Conservation (phyloP, 2,888 invertebrate species). For the Esperia sulphurella region DNA sequence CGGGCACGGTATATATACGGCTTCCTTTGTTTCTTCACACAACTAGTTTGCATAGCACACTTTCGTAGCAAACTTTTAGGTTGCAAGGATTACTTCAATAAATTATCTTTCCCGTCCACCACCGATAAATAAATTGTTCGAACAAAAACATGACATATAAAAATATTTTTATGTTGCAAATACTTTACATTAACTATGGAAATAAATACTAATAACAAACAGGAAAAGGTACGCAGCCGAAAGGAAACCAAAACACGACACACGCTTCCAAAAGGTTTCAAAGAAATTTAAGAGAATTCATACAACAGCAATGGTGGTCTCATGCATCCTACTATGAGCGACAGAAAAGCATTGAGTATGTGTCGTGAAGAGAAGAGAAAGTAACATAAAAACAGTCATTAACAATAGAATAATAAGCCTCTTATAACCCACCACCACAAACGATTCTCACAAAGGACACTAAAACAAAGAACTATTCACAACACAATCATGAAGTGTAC, state of each 20-base stretch:
- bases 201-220: background rate
- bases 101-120: too few species aligned
- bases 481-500: constrained; percentile 2
- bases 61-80: constrained; percentile 21
- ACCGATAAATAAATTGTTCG: too few species aligned
- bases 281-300: too few species aligned
- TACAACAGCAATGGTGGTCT: too few species aligned
- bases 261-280: too few species aligned
- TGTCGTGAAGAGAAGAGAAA: constrained; percentile 13
- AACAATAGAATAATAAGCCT: constrained; percentile 20
- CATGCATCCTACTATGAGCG: background rate
- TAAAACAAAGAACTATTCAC: constrained; percentile 17
- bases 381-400: constrained; percentile 22
- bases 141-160: too few species aligned
- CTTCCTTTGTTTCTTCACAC: constrained; percentile 68
- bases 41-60: constrained; percentile 36
- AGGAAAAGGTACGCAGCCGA: background rate
- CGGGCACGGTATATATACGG: constrained; percentile 58
- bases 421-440: constrained; percentile 12
- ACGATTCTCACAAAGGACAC: constrained; percentile 22
- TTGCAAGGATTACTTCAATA: background rate
- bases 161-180: too few species aligned
- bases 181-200: background rate
- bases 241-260: background rate
- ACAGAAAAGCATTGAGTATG: constrained; percentile 3